phyloP scores from a whole-genome alignment of 2,797 vertebrate genomes.

The Gallinago solitaria region DNA sequence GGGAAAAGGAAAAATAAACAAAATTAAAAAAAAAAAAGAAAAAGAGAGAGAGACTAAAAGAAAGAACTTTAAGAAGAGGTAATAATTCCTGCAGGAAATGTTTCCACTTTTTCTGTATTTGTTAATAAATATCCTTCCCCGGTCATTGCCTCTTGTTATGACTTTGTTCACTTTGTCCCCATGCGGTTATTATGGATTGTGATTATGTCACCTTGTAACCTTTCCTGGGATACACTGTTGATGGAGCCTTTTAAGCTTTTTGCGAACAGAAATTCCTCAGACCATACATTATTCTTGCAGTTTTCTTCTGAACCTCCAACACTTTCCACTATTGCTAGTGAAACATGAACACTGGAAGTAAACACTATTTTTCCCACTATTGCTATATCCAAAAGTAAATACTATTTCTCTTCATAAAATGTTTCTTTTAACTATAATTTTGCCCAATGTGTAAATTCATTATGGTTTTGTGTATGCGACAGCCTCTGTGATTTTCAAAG shows the following conservation, averaged over 20 bases:
- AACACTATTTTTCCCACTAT: background rate
- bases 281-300: background rate
- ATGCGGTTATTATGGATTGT: background rate
- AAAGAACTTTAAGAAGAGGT: rapidly evolving
- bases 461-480: background rate
- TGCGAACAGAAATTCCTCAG: background rate
- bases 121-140: background rate
- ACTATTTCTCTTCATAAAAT: background rate
- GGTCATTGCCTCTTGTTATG: background rate
- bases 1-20: no score
- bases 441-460: background rate
- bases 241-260: background rate
- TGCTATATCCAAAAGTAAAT: background rate
- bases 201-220: background rate
- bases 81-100: background rate
- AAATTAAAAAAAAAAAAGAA: no score
- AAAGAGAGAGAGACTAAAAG: background rate
- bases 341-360: background rate
- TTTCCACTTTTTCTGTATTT: background rate
- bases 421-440: background rate
- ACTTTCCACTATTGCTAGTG: background rate
- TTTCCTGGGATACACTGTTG: background rate
- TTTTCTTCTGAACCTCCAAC: background rate
- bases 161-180: background rate
- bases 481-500: background rate